Evolutionary conservation across 1,140 invertebrate genomes (phyloP), one percentile per base, ranked within the genome.

Genomic region (Drosophila jambulina): DNA sequence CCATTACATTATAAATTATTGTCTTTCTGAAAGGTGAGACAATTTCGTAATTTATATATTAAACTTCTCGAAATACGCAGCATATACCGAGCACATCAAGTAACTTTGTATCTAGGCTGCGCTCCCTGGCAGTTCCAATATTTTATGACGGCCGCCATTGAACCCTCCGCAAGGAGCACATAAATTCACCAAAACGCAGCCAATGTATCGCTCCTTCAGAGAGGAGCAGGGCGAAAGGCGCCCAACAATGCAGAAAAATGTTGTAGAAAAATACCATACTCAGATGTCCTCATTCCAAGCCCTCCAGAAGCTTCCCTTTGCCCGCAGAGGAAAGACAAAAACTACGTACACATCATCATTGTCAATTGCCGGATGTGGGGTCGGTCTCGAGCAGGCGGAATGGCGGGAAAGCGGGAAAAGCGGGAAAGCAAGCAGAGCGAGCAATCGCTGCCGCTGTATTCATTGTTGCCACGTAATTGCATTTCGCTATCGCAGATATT

Each of bases 401-500:
- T 4, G 34, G 34, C 34, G n/a, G 51, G 15, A 32, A 10, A n/a
- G 5, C 19, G 25, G 38, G 25, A 29, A 46, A 3, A 29, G 29
- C 15, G 46, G 48, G 27, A 43, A 67, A 46, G 51, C 63, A 12
- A 36, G 84, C 63, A 59, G 43, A 67, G 80, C 77, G 69, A 79
- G 81, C 85, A 88, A 88, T 88, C 85, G 85, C 85, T 87, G 79
- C 83, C 79, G 84, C 80, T 90, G 85, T 88, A 88, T 88, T 88
- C 85, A 88, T 88, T 88, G 85, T 88, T 88, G 85, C 85, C 85
- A 88, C 85, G 85, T 88, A 88, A 88, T 88, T 88, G 85, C 85
- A 88, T 88, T 88, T 90, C 86, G 85, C 85, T 88, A 88, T 88
- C 85, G 85, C 85, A 90, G 85, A 88, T 88, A 88, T 88, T 88